These are phyloP conservation scores for Mohoua ochrocephala DNA, from an alignment of 2,113 vertebrate species.

Conservation along the genomic window DNA sequence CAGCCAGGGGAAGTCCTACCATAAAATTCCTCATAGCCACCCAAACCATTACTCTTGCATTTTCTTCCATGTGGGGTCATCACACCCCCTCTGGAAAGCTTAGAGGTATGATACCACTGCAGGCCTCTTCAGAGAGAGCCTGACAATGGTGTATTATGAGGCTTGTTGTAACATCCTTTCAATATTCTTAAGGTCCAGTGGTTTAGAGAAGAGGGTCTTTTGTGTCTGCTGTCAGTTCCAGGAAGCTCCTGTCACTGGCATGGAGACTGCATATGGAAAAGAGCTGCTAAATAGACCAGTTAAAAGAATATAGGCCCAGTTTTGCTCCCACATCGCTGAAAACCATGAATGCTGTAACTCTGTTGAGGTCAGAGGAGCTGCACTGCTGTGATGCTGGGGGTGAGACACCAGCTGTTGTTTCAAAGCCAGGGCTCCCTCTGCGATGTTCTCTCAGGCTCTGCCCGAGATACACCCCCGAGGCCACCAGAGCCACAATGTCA, in stretches of 20 bases:
- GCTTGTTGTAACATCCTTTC: constrained; percentile 56
- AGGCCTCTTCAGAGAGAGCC: constrained; percentile 48
- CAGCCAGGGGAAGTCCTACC: neutral
- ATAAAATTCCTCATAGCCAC: constrained; percentile 38
- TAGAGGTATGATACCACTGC: neutral
- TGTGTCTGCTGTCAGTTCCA: constrained; percentile 56
- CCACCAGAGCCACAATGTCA: neutral
- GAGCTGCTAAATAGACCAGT: constrained; percentile 49
- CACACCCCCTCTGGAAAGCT: constrained; percentile 27
- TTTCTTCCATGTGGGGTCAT: constrained; percentile 43
- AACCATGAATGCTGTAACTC: constrained; percentile 20
- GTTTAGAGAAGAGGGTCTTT: constrained; percentile 52
- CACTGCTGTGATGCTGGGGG: neutral
- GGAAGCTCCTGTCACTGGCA: constrained; percentile 59
- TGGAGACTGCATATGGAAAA: constrained; percentile 49
- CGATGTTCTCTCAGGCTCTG: neutral
- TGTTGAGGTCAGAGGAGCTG: constrained; percentile 28
- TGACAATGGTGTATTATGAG: constrained; percentile 52
- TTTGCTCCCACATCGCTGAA: neutral
- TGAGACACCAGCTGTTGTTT: constrained; percentile 27
- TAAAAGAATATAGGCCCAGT: constrained; percentile 39
- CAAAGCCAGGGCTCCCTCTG: constrained; percentile 3
- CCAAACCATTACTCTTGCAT: constrained; percentile 50
- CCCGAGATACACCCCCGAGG: neutral
- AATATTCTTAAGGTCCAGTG: constrained; percentile 58